Evolutionary conservation across 2,888 invertebrate species (phyloP), one percentile per base, ranked within the genome.

Genomic region (Drosophila paramelanica): DNA sequence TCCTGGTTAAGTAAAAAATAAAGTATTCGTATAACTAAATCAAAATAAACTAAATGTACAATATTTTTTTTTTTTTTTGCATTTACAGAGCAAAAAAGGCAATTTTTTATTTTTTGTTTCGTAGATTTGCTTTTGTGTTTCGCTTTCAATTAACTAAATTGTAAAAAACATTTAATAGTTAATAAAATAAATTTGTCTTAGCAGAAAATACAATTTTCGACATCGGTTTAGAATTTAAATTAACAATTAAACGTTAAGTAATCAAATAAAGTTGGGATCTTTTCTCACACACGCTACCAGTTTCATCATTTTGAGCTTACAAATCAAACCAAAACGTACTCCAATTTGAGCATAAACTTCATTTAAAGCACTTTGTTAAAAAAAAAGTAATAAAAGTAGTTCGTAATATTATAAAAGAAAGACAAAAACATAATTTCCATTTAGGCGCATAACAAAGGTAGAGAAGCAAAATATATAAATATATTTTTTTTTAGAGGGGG

Each of bases 71-170:
- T 72, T 65, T 51, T 62, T 64, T 69, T 76, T 82, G 83, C 78
- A 47, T 51, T 27, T 8, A 42, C 38, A 39, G 46, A 79, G 75
- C 83, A 77, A 81, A 73, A 69, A 66, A 84, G 81, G 88, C 69
- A 70, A 73, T 77, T 56, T 56, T 55, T 76, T 65, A 69, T 73
- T 62, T 66, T 73, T 66, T 33, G 51, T 56, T 78, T 78, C 47
- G 55, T 56, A 36, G 64, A 33, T 41, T 70, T 73, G 65, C 27
- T 45, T 57, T 62, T 47, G 31, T 43, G n/a, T 27, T 55, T 52
- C 36, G 65, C 55, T 46, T 56, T 68, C 60, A 81, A 81, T 81
- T 88, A 62, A 81, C 88, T 82, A 88, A 81, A 65, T 70, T 66
- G 65, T 60, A 41, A 17, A 17, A 69, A 66, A 46, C 42, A 43